These are phyloP conservation scores for Albula goreensis DNA, from an alignment of 2,113 vertebrate genomes.

Conservation along the genomic window DNA sequence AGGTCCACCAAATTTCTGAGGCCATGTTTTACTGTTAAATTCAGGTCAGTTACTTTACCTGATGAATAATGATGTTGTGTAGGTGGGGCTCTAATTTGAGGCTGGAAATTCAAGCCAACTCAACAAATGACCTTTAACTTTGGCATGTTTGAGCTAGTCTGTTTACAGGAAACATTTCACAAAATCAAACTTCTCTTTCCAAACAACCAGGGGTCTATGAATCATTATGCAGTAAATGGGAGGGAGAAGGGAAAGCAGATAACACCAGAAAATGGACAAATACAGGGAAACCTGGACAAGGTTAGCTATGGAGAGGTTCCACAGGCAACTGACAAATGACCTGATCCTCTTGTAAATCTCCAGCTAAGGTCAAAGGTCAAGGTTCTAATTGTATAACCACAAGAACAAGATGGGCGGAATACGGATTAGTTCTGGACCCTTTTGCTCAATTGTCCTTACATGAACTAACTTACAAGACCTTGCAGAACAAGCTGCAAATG, in stretches of 20 bases:
- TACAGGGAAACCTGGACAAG: neutral
- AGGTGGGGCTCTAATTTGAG: neutral
- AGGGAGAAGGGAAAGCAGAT: too few relatives aligned
- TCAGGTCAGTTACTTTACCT: neutral
- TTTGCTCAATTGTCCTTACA: neutral
- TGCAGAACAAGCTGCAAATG: neutral
- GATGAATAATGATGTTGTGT: neutral
- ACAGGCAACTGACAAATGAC: neutral
- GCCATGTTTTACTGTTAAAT: neutral
- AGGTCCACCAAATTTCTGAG: neutral
- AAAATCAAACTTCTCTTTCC: neutral
- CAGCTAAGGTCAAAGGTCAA: neutral
- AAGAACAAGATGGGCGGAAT: neutral
- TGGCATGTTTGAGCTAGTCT: neutral
- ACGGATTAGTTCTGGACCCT: neutral
- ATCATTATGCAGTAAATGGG: too few relatives aligned
- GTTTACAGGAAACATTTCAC: neutral
- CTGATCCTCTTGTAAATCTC: neutral
- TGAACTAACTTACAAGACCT: neutral
- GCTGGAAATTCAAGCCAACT: neutral
- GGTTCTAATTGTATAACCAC: neutral
- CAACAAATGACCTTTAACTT: neutral
- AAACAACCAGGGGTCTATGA: neutral
- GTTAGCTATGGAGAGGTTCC: neutral
- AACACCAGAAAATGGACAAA: neutral